A percentile compares a stretch with the other conserved stretches of the same genome.
These are phyloP conservation scores for Thaumatotibia leucotreta DNA, from an alignment of 1,140 invertebrate genomes.

Conservation along the genomic window DNA sequence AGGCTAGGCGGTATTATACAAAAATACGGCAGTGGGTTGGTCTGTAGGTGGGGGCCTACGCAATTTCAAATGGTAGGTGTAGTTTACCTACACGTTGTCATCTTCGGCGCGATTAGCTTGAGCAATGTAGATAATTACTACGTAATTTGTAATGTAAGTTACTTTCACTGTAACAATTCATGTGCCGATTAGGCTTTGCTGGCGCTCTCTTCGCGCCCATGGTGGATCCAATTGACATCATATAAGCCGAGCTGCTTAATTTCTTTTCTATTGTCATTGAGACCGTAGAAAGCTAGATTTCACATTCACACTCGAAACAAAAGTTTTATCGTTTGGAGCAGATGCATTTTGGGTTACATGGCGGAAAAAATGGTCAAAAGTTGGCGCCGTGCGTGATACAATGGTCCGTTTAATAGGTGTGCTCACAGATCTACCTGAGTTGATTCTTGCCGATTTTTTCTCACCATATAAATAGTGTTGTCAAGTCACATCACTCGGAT, in stretches of 20 bases:
- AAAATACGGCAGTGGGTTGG: slow-evolving; percentile 61
- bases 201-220: neutral
- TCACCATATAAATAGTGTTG: slow-evolving; percentile 21
- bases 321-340: neutral
- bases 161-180: slow-evolving; percentile 11
- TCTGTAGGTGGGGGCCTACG: slow-evolving; percentile 61
- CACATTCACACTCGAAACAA: neutral
- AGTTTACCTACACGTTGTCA: slow-evolving; percentile 45
- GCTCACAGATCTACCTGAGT: slow-evolving; percentile 47
- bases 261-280: neutral
- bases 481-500: slow-evolving; percentile 26
- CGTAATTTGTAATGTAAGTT: slow-evolving; percentile 19
- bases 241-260: neutral
- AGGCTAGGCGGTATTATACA: slow-evolving; percentile 56
- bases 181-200: neutral
- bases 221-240: neutral
- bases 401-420: slow-evolving; percentile 51
- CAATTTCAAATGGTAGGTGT: slow-evolving; percentile 59
- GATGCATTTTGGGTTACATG: slow-evolving; percentile 29
- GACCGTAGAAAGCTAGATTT: neutral
- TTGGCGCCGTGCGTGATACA: slow-evolving; percentile 49
- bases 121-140: slow-evolving; percentile 26
- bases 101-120: slow-evolving; percentile 45
- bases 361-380: slow-evolving; percentile 31
- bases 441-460: slow-evolving; percentile 45